Conservation (phyloP, 2,797 vertebrate species). For the Cryptoblepharus egeriae region DNA sequence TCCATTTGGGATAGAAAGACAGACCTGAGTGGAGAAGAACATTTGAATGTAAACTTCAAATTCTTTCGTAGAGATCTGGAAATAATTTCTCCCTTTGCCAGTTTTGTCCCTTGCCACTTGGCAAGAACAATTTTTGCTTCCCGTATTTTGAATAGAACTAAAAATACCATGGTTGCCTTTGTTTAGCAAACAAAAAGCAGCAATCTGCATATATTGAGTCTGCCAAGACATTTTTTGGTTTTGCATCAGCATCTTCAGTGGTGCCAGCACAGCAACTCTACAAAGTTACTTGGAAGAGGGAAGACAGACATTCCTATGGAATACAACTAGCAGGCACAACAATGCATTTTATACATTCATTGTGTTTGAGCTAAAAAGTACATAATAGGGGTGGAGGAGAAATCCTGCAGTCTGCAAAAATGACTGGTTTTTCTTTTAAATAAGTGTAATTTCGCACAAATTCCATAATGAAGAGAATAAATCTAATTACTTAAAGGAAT, state of each 20-base stretch:
- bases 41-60: conserved; percentile 21
- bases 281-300: conserved; percentile 20
- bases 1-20: background rate
- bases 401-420: background rate
- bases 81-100: conserved; percentile 53
- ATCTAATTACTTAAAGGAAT: background rate
- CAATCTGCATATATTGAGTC: conserved; percentile 34
- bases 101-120: conserved; percentile 55
- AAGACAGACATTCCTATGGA: conserved; percentile 25
- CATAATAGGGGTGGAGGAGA: background rate
- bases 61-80: conserved; percentile 53
- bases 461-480: background rate
- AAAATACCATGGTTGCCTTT: conserved; percentile 49
- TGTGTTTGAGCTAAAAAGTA: background rate
- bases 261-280: conserved; percentile 5
- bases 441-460: background rate
- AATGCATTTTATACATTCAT: background rate
- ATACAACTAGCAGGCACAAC: conserved; percentile 18
- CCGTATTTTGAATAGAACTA: conserved; percentile 52
- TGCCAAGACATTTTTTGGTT: conserved; percentile 43
- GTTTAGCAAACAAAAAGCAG: conserved; percentile 40
- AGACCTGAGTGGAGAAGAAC: conserved; percentile 2
- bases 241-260: conserved; percentile 30
- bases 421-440: background rate
- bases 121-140: conserved; percentile 52